Evolutionary conservation across 2,113 vertebrate genomes (phyloP), one percentile per base, ranked within the genome.

Genomic region (Zapus hudsonius): DNA sequence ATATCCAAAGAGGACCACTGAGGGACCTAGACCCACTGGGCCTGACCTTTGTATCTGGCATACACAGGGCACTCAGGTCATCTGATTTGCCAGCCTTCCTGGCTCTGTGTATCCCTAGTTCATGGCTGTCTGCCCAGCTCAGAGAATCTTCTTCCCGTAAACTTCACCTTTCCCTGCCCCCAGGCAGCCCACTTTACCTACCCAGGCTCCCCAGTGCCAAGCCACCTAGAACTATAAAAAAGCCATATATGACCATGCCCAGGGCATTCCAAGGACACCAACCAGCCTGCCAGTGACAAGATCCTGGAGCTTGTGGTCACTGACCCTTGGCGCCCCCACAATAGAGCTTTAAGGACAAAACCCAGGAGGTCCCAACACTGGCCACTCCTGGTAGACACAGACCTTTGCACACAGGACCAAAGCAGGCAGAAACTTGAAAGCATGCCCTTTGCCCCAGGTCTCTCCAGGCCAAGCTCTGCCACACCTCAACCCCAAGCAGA

Each of bases 41-140:
- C 40, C 47, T 7, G 20, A 64, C 52, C 29, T 13, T 31, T 4
- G 20, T 3, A 9, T 15, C 23, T 0, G 8, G 70, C 0, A 1
- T 17, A n/a, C 38, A 36, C 11, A 70, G 75, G 70, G 15, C 81
- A 66, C 40, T 75, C 70, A 16, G 15, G 47, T 70, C 81, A 84
- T 67, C 74, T 22, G 31, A 73, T n/a, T 67, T 25, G 22, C 63
- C 78, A 40, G 47, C 29, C 25, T 61, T 38, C 4, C 47, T 3
- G 31, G 66, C 66, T 73, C 67, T 38, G 17, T 52, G 52, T 52
- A 15, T 69, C 13, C 44, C 66, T 69, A 17, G 31, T 40, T 22
- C 20, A 76, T 33, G 27, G 23, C n/a, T 25, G 20, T 38, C 1
- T 8, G 29, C 59, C 1, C 0, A 1, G 86, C 55, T 33, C 81